Evolutionary conservation across 2,113 vertebrate genomes (phyloP).

Genomic region (Equus quagga): DNA sequence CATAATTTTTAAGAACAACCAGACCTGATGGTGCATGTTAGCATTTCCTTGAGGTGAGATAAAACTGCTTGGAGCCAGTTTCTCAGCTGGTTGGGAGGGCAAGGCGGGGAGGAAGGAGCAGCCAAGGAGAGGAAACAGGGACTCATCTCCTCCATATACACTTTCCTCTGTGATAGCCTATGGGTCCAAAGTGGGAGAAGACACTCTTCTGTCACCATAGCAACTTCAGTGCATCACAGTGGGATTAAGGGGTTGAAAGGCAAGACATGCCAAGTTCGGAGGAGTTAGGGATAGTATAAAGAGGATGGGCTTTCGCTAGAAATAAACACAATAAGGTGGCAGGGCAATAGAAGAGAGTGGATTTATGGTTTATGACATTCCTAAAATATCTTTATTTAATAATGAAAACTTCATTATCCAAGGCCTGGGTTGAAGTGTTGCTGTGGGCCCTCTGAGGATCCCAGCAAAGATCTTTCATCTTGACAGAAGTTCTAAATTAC

Average conservation of each 20-base stretch:
- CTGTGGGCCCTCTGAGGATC: conserved; percentile 86
- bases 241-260: conserved; percentile 13
- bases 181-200: not conserved
- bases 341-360: conserved; percentile 73
- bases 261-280: not conserved
- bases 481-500: conserved; percentile 89
- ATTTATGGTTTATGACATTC: conserved; percentile 88
- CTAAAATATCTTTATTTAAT: conserved; percentile 91
- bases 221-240: conserved; percentile 44
- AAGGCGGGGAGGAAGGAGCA: not conserved
- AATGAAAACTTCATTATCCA: conserved; percentile 92
- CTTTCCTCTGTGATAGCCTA: not conserved
- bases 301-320: conserved; percentile 42
- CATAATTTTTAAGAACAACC: conserved; percentile 62
- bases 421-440: conserved; percentile 85
- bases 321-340: conserved; percentile 81
- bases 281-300: not conserved
- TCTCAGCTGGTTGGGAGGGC: conserved; percentile 45
- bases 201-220: conserved; percentile 60
- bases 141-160: not conserved
- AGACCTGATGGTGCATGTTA: not conserved
- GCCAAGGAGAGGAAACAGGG: not conserved
- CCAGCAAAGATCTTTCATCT: conserved; percentile 89
- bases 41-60: conserved; percentile 68
- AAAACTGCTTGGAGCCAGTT: conserved; percentile 16